Percentiles rank a stretch among this genome's conserved stretches.
These are phyloP conservation scores for Eupithecia abbreviata DNA, from an alignment of 2,888 invertebrate genomes.

Conservation along the genomic window DNA sequence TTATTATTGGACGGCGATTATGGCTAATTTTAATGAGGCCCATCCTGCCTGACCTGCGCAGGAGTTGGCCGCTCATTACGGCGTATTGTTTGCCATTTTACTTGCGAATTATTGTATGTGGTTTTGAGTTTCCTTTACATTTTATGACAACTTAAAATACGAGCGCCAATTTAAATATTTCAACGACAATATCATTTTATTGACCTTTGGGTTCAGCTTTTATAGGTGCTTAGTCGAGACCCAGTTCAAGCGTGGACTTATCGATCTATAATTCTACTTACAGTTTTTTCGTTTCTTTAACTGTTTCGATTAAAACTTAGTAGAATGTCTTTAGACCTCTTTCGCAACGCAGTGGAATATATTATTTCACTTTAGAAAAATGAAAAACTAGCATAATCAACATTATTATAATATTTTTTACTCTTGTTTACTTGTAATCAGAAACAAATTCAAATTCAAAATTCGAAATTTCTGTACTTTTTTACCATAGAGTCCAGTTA, in stretches of 20 bases:
- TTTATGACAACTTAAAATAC: constrained; percentile 17
- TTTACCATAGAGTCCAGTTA: not conserved
- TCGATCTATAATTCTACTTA: not conserved
- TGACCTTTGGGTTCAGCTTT: not conserved
- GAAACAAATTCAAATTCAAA: no score
- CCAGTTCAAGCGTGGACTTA: not conserved
- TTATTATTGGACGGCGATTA: constrained; percentile 61
- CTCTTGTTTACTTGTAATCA: no score
- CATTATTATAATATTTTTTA: no score
- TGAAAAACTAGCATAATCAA: not conserved
- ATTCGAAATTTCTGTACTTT: not conserved
- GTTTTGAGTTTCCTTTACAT: constrained; percentile 21
- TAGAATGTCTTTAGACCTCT: not conserved
- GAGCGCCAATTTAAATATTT: constrained; percentile 9
- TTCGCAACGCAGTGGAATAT: not conserved
- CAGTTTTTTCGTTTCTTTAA: not conserved
- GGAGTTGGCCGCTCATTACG: constrained; percentile 29
- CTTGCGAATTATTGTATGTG: constrained; percentile 18
- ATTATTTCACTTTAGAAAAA: not conserved
- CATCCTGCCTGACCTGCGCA: constrained; percentile 42
- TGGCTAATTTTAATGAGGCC: constrained; percentile 47
- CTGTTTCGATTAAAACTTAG: not conserved
- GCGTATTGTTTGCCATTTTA: constrained; percentile 29
- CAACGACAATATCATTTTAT: constrained; percentile 18
- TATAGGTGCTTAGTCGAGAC: not conserved